Conservation (phyloP, 23 tunicate genomes). For the Halocynthia roretzi region DNA sequence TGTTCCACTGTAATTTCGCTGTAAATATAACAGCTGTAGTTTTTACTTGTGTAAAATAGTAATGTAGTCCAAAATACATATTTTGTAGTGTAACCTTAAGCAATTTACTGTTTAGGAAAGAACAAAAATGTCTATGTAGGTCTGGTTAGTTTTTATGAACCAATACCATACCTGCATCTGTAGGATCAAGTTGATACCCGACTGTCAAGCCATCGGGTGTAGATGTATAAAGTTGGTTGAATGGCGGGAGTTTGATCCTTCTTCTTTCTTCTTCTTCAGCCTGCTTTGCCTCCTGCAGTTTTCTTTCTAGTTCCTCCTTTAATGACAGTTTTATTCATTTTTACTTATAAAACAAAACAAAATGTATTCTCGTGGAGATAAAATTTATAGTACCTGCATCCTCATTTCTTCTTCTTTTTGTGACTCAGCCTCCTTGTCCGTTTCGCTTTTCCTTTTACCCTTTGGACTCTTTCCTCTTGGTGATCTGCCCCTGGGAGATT, state of each 20-base stretch:
- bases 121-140: no score
- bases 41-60: no score
- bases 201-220: constrained; percentile 81
- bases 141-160: no score
- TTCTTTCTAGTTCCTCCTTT: constrained; percentile 77
- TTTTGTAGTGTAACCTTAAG: no score
- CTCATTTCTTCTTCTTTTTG: constrained; percentile 58
- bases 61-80: no score
- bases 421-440: constrained; percentile 73
- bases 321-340: neutral
- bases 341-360: neutral
- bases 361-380: neutral
- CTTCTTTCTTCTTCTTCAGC: constrained; percentile 56
- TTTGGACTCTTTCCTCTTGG: constrained; percentile 89
- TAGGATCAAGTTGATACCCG: constrained; percentile 60
- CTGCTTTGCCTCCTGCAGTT: constrained; percentile 59
- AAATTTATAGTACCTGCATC: constrained; percentile 39
- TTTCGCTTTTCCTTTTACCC: constrained; percentile 42
- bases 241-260: constrained; percentile 39
- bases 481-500: constrained; percentile 46
- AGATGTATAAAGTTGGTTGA: constrained; percentile 68
- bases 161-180: constrained; percentile 22
- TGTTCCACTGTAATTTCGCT: no score
- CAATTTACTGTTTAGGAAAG: no score
- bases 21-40: no score